Evolutionary conservation across 2,797 vertebrate genomes (phyloP), one percentile per base, ranked within the genome.

Genomic region (Dipus sagitta): DNA sequence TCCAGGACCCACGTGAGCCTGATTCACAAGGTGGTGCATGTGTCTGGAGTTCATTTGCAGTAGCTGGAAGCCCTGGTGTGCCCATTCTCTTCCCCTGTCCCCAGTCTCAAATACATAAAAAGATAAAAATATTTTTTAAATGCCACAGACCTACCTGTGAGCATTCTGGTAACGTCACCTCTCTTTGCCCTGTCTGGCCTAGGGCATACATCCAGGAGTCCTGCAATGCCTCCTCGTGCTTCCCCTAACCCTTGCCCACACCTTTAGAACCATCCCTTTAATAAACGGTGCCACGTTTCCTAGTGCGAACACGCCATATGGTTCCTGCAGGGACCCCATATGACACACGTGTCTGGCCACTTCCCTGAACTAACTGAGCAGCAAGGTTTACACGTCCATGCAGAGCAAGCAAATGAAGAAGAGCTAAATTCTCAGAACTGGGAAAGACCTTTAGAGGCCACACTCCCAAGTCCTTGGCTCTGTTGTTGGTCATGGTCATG

Each of bases 371-470:
- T 12, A 85, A n/a, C 15, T 72, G 58, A 90, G 20, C 21, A 32
- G 62, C 20, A 9, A 38, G 0, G 2, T 34, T 23, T 20, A 20
- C 0, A 23, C 71, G 72, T 68, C 65, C 6, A 64, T 26, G 42
- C 20, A 75, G 38, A 93, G 64, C 76, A 72, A 82, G 75, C 17
- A 86, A 88, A 91, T 75, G 60, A 78, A 82, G 24, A 52, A 64
- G 30, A 32, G 32, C 24, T 82, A 54, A 52, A 23, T 78, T 82
- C 34, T 18, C 15, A 32, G 23, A 91, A 21, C 58, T 72, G 42
- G 17, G 21, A 68, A 64, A 34, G 6, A 74, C 18, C 77, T 75
- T 75, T 26, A 68, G n/a, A 82, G 7, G 30, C 38, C 38, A 38
- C 38, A 38, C 54, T 58, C 42, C 34, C 17, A 89, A 94, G 54